Conservation (phyloP, 1,140 invertebrate species). For the Sitophilus oryzae region DNA sequence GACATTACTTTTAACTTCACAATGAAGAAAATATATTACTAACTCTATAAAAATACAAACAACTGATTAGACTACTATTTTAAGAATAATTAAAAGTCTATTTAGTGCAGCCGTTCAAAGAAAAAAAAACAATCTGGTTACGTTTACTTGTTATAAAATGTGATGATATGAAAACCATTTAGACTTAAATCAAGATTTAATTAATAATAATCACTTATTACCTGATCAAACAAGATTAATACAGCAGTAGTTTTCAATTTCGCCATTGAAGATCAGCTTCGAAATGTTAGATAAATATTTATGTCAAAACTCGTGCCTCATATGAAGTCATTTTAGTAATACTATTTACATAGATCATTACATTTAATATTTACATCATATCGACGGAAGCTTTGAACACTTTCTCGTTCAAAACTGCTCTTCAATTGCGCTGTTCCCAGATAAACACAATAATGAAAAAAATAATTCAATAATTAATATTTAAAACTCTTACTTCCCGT, state of each 20-base stretch:
- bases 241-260: conserved; percentile 6
- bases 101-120: conserved; percentile 17
- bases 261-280: conserved; percentile 9
- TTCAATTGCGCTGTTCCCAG: background rate
- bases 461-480: no score
- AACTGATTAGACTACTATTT: conserved; percentile 19
- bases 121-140: background rate
- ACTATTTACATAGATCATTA: conserved; percentile 16
- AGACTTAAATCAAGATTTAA: no score
- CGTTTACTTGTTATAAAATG: no score
- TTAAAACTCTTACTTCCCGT: no score
- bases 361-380: conserved; percentile 10
- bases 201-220: no score
- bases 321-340: conserved; percentile 6
- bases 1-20: conserved; percentile 22
- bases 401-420: background rate
- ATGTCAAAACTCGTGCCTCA: background rate
- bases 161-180: no score
- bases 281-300: background rate
- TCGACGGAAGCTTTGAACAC: background rate
- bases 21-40: conserved; percentile 25
- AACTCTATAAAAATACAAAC: conserved; percentile 30
- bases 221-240: conserved; percentile 6
- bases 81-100: conserved; percentile 12
- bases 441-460: no score